A percentile compares a stretch with the other conserved stretches of the same genome.
These are phyloP conservation scores for Adoxophyes honmai DNA, from an alignment of 1,140 invertebrate species.

Conservation along the genomic window DNA sequence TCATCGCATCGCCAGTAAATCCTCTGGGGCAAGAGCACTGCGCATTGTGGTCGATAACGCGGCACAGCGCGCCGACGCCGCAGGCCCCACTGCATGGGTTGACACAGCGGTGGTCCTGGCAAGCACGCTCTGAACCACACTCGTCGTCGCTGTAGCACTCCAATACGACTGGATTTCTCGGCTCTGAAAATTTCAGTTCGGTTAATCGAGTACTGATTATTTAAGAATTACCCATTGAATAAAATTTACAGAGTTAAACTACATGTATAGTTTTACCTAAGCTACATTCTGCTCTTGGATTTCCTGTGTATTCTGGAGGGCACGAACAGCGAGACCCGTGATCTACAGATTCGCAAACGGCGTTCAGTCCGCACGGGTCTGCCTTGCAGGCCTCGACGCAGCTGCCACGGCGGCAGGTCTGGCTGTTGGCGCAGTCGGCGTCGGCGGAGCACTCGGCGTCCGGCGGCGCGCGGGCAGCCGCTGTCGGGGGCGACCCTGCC, in stretches of 20 bases:
- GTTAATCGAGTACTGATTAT: no score
- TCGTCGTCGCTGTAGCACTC: conserved; percentile 89
- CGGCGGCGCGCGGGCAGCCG: conserved; percentile 71
- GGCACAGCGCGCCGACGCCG: conserved; percentile 87
- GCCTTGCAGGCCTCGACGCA: conserved; percentile 88
- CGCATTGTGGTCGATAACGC: conserved; percentile 84
- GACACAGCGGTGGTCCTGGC: conserved; percentile 85
- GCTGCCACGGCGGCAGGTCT: conserved; percentile 85
- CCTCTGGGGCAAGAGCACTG: conserved; percentile 88
- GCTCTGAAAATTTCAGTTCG: conserved; percentile 57
- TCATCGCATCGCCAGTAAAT: conserved; percentile 85
- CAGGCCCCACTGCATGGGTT: conserved; percentile 89
- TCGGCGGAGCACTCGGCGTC: conserved; percentile 83
- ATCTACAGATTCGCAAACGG: conserved; percentile 86
- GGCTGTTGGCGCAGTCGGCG: conserved; percentile 83
- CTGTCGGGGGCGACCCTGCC: conserved; percentile 77
- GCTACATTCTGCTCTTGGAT: conserved; percentile 89
- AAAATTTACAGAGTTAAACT: no score
- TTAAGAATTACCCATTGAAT: not conserved
- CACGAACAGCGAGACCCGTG: conserved; percentile 89
- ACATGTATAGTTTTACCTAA: no score
- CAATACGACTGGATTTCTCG: conserved; percentile 65
- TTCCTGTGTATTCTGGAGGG: conserved; percentile 87
- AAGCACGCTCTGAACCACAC: conserved; percentile 84
- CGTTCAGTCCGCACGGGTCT: conserved; percentile 89